These are phyloP conservation scores for Raillietiella orientalis DNA, from an alignment of 2,888 invertebrate species.

Conservation along the genomic window DNA sequence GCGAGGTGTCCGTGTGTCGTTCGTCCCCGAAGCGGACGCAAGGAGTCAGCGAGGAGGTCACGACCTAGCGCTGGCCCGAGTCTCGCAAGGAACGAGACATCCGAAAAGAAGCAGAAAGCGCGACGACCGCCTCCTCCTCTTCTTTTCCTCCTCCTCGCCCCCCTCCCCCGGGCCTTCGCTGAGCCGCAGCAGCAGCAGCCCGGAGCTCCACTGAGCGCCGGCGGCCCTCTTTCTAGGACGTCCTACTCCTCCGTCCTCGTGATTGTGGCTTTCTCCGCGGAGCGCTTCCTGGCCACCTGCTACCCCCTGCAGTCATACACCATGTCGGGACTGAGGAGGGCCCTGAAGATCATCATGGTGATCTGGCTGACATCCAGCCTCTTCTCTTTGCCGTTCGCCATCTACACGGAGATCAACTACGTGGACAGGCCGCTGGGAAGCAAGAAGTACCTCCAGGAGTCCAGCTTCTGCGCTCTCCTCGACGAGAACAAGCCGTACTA, in stretches of 20 bases:
- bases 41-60: no score
- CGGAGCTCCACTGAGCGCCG: no score
- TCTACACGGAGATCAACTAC: constrained; percentile 37
- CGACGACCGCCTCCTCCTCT: no score
- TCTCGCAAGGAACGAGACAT: no score
- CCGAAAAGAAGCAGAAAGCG: no score
- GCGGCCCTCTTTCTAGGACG: constrained; percentile 15
- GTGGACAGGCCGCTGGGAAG: constrained; percentile 30
- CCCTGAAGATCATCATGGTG: constrained; percentile 35
- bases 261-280: constrained; percentile 66
- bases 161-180: no score
- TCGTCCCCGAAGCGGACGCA: no score
- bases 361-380: constrained; percentile 42
- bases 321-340: constrained; percentile 49
- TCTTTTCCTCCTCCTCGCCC: no score
- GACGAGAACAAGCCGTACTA: constrained; percentile 13
- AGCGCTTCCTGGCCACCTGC: constrained; percentile 50
- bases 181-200: no score
- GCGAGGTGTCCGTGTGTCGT: no score
- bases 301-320: constrained; percentile 50
- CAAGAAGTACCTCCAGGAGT: constrained; percentile 21
- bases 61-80: no score
- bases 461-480: constrained; percentile 43
- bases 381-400: constrained; percentile 26
- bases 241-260: constrained; percentile 69